Percentiles rank a stretch among this genome's conserved stretches.
phyloP scores from a whole-genome alignment of 2,797 vertebrate genomes.

The Epinephelus malabaricus region DNA sequence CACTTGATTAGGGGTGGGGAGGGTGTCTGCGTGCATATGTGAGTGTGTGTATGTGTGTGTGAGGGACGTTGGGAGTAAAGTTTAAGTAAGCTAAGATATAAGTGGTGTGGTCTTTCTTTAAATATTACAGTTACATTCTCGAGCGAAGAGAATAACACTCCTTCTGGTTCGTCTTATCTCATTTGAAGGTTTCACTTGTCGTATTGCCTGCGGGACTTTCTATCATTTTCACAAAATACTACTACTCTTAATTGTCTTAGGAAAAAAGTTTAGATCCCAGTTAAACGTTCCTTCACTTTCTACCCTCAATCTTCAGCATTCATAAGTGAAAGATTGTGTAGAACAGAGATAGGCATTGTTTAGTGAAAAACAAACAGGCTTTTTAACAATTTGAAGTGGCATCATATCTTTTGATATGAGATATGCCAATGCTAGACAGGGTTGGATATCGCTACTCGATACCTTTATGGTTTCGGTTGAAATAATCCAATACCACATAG shows the following conservation, averaged over 20 bases:
- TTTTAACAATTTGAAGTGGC: too few relatives aligned
- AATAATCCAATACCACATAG: too few relatives aligned
- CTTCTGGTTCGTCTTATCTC: conserved; percentile 12
- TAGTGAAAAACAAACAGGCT: too few relatives aligned
- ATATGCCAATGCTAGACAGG: too few relatives aligned
- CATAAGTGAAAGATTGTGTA: too few relatives aligned
- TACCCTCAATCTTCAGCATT: conserved; percentile 7
- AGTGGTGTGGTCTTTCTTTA: background rate
- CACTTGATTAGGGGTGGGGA: conserved; percentile 8
- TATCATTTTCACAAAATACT: conserved; percentile 29
- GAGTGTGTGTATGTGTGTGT: background rate
- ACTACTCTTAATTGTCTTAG: background rate
- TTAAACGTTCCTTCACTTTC: conserved; percentile 12
- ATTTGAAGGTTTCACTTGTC: conserved; percentile 18
- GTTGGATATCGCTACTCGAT: too few relatives aligned
- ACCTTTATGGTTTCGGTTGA: too few relatives aligned
- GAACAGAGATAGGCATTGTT: too few relatives aligned
- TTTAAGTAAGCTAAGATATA: conserved; percentile 8
- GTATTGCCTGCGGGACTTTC: background rate
- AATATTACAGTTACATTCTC: conserved; percentile 19
- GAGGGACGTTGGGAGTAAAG: background rate
- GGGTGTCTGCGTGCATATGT: background rate
- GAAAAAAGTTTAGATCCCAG: conserved; percentile 37
- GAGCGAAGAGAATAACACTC: conserved; percentile 23
- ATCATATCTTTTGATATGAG: too few relatives aligned